Conservation (phyloP, 2,797 vertebrate species). For the Myotis findleyi region DNA sequence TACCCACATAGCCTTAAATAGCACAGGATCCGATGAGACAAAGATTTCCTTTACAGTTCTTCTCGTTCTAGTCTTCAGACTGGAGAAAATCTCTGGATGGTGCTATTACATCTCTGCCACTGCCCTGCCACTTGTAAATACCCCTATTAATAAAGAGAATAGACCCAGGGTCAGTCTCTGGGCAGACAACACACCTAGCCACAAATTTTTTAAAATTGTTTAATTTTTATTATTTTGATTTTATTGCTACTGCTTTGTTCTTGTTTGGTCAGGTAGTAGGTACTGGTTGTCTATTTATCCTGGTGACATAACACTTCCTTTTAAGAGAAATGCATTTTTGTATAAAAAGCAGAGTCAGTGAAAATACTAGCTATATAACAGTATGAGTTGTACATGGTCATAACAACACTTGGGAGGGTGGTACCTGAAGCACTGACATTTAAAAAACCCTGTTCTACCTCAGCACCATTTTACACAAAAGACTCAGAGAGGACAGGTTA, state of each 20-base stretch:
- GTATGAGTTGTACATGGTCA: not conserved
- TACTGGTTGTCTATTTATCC: not conserved
- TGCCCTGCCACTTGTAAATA: not conserved
- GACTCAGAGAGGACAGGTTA: not conserved
- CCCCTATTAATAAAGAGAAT: not conserved
- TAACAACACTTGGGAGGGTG: not conserved
- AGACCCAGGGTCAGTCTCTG: not conserved
- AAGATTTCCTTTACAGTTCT: not conserved
- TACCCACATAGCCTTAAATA: not conserved
- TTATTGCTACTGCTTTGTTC: not conserved
- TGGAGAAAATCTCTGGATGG: not conserved
- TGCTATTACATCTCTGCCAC: not conserved
- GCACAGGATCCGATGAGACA: not conserved
- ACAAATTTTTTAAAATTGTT: not conserved
- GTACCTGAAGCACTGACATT: not conserved
- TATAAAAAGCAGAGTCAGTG: not conserved
- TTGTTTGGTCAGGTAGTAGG: not conserved
- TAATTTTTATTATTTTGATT: constrained; percentile 32
- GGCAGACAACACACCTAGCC: not conserved
- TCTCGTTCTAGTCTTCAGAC: not conserved
- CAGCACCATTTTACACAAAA: not conserved
- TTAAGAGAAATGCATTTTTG: constrained; percentile 25
- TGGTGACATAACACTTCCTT: not conserved
- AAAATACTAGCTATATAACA: not conserved
- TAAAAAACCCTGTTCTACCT: not conserved